Percentiles rank a stretch among this genome's conserved stretches.
Conservation (phyloP, 2,797 vertebrate genomes). For the Microchirus variegatus region DNA sequence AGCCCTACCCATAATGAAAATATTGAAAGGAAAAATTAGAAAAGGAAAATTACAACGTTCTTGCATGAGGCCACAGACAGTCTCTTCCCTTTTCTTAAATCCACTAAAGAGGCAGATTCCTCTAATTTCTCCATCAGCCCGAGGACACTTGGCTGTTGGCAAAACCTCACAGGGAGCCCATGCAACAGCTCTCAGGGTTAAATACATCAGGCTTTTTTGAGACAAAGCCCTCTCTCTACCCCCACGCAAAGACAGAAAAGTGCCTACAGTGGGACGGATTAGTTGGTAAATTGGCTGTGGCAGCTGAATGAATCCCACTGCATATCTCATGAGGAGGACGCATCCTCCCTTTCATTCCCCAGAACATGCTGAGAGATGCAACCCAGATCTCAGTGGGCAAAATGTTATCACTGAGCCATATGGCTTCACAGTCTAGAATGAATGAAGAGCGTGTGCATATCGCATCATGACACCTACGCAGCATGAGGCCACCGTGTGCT, state of each 20-base stretch:
- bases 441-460: slow-evolving; percentile 28
- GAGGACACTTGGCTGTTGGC: slow-evolving; percentile 33
- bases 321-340: slow-evolving; percentile 47
- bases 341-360: slow-evolving; percentile 24
- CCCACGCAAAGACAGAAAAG: slow-evolving; percentile 34
- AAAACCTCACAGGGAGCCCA: slow-evolving; percentile 38
- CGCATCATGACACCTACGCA: slow-evolving; percentile 44
- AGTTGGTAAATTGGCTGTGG: slow-evolving; percentile 55
- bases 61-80: not conserved
- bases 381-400: slow-evolving; percentile 29
- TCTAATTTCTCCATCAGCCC: slow-evolving; percentile 38
- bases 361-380: slow-evolving; percentile 36
- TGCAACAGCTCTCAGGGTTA: slow-evolving; percentile 36
- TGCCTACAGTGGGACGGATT: slow-evolving; percentile 54
- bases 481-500: slow-evolving; percentile 19
- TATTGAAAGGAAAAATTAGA: not conserved
- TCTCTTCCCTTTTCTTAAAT: slow-evolving; percentile 4
- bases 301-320: slow-evolving; percentile 41
- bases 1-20: no score
- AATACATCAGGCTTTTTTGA: slow-evolving; percentile 38
- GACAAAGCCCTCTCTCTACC: slow-evolving; percentile 49
- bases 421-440: slow-evolving; percentile 30
- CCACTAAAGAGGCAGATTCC: slow-evolving; percentile 19
- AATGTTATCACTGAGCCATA: slow-evolving; percentile 61
- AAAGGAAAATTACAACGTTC: no score